Conservation (phyloP, 2,888 invertebrate species). For the Lissonota sp. region DNA sequence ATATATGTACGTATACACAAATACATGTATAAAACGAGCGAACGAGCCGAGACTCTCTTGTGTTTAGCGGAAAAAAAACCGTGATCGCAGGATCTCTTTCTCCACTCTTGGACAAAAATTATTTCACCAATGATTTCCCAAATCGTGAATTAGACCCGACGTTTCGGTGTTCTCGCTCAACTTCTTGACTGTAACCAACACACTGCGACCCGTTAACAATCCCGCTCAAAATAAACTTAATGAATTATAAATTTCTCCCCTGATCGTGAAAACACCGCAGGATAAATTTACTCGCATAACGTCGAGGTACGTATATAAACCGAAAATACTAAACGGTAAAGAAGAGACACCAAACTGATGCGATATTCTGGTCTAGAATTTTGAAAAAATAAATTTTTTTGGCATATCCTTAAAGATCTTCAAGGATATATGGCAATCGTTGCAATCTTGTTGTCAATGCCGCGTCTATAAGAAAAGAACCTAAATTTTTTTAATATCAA, state of each 20-base stretch:
- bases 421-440: no score
- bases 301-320: not conserved
- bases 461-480: no score
- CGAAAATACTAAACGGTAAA: not conserved
- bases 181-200: not conserved
- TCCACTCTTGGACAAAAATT: constrained; percentile 45
- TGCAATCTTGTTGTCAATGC: no score
- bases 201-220: constrained; percentile 45
- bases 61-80: constrained; percentile 47
- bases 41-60: constrained; percentile 33
- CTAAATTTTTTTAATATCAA: no score
- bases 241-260: constrained; percentile 49
- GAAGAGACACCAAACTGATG: no score
- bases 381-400: no score
- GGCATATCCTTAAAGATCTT: no score
- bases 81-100: constrained; percentile 12
- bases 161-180: not conserved
- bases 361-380: no score
- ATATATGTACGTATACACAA: constrained; percentile 19
- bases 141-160: constrained; percentile 60
- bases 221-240: constrained; percentile 45
- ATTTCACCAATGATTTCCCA: constrained; percentile 61
- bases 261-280: constrained; percentile 14
- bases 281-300: constrained; percentile 20
- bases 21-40: constrained; percentile 15